phyloP scores from a whole-genome alignment of 2,113 vertebrate species.

The Oenanthe melanoleuca region DNA sequence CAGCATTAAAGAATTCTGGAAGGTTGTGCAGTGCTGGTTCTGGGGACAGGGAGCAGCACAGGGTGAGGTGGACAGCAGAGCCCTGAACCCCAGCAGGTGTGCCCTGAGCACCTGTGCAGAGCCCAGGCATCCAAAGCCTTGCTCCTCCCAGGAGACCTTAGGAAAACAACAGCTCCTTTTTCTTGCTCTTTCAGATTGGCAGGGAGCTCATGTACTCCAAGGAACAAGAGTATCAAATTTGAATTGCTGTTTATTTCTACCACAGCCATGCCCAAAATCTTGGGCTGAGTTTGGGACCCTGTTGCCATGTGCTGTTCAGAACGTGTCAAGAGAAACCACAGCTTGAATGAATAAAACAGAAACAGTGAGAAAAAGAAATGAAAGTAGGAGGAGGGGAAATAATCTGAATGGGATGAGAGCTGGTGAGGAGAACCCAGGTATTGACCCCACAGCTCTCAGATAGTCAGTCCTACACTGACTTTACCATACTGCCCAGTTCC shows the following conservation, averaged over 20 bases:
- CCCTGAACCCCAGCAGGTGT: not conserved
- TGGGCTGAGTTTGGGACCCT: not conserved
- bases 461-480: not conserved
- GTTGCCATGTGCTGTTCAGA: not conserved
- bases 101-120: not conserved
- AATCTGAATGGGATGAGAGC: not conserved
- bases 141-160: not conserved
- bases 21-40: not conserved
- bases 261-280: not conserved
- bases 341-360: not conserved
- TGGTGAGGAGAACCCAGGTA: not conserved
- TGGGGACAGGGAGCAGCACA: not conserved
- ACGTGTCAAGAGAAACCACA: not conserved
- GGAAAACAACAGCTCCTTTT: not conserved
- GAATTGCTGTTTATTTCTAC: not conserved
- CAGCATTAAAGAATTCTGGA: not conserved
- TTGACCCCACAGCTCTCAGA: not conserved
- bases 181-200: not conserved
- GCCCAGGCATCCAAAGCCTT: not conserved
- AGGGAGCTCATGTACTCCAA: not conserved
- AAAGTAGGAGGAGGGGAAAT: not conserved
- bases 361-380: not conserved
- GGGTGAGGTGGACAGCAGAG: not conserved
- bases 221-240: not conserved
- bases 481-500: not conserved